These are phyloP conservation scores for Amphipoea lucens DNA, from an alignment of 2,888 invertebrate species.

Conservation along the genomic window DNA sequence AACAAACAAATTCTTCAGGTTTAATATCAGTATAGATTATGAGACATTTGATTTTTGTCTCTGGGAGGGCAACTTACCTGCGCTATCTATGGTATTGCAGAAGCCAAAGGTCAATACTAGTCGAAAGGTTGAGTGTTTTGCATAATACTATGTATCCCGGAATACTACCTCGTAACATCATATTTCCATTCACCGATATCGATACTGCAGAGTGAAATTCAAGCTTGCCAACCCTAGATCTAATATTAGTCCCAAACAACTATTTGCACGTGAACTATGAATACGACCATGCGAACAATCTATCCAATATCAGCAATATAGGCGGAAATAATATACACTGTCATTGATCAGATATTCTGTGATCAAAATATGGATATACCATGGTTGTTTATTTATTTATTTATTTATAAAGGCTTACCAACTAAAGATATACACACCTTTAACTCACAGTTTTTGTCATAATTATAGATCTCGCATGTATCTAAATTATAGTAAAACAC, in stretches of 20 bases:
- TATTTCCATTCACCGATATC: background rate
- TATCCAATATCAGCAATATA: constrained; percentile 16
- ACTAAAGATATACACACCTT: too few species aligned
- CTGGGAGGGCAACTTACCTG: too few species aligned
- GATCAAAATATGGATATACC: background rate
- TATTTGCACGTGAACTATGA: constrained; percentile 37
- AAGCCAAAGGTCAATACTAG: background rate
- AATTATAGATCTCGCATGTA: too few species aligned
- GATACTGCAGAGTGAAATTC: background rate
- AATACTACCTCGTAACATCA: background rate
- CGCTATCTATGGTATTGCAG: too few species aligned
- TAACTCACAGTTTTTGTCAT: too few species aligned
- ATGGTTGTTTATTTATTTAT: too few species aligned
- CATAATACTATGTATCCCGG: background rate
- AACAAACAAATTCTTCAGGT: too few species aligned
- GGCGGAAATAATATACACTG: background rate
- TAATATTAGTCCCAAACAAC: constrained; percentile 36
- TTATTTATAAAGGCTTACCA: too few species aligned
- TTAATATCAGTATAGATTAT: background rate
- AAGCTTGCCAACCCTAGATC: constrained; percentile 40
- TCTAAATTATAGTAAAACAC: too few species aligned
- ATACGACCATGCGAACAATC: constrained; percentile 18
- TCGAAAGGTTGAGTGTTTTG: too few species aligned
- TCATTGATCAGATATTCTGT: background rate
- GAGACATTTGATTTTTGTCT: background rate